A percentile compares a stretch with the other conserved stretches of the same genome.
Evolutionary conservation across 2,113 vertebrate species (phyloP).

Genomic region (Chaenocephalus aceratus): DNA sequence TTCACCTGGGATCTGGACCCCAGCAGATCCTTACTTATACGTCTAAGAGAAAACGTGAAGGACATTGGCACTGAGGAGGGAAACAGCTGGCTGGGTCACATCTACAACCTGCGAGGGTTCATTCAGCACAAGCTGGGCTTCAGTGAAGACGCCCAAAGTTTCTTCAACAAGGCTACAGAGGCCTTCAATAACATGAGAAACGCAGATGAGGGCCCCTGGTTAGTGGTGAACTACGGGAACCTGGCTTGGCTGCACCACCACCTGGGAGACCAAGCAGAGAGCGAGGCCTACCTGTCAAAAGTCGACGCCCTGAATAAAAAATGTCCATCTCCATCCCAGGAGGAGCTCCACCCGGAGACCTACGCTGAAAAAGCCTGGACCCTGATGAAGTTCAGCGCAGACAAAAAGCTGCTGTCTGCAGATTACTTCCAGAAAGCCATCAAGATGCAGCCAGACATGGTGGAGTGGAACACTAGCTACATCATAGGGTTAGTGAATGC

Average conservation of each 20-base stretch:
- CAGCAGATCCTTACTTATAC: constrained; percentile 15
- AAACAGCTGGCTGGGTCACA: constrained; percentile 71
- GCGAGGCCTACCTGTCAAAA: constrained; percentile 47
- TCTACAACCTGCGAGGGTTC: constrained; percentile 73
- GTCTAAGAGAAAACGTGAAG: constrained; percentile 49
- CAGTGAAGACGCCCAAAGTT: background rate
- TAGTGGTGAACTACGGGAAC: constrained; percentile 73
- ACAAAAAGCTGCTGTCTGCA: constrained; percentile 21
- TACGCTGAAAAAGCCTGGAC: constrained; percentile 77
- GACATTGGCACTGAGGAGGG: constrained; percentile 58
- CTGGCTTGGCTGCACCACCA: constrained; percentile 70
- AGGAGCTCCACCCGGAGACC: constrained; percentile 67
- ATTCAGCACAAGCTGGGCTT: constrained; percentile 48
- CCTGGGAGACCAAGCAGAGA: constrained; percentile 30
- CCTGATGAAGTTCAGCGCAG: constrained; percentile 60
- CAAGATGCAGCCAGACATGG: constrained; percentile 67
- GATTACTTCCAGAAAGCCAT: constrained; percentile 70
- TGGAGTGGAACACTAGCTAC: constrained; percentile 66
- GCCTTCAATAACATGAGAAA: constrained; percentile 65
- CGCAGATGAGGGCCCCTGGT: constrained; percentile 71
- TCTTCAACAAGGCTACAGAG: constrained; percentile 59
- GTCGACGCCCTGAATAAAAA: constrained; percentile 20
- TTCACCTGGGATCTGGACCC: constrained; percentile 65
- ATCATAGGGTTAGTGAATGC: constrained; percentile 7
- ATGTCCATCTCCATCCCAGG: constrained; percentile 49